Base-by-base conservation (phyloP, 2,888 invertebrate species). In the Halictus quadricinctus region DNA sequence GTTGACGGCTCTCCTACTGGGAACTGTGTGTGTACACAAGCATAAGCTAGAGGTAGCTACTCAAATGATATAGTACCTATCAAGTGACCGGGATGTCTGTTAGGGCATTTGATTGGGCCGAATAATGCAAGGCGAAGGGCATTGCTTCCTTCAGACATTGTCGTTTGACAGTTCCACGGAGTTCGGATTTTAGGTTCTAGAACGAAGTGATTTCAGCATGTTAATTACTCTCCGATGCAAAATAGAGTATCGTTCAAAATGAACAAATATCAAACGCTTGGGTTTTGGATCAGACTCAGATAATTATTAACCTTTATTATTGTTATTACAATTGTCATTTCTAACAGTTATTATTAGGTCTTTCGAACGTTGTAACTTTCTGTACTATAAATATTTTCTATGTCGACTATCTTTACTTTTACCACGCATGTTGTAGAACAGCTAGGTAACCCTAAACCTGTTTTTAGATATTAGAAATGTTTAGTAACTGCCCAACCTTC, bases 61-160 rank as follows among this genome's bases (percentile, higher is more conserved):
- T 72, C 72, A 77, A 58, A 69, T 69, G 60, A 64, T 66, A 36
- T 69, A 78, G 78, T 58, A 72, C 83, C 66, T 80, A 74, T 80
- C 87, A 66, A 90, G 81, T 90, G 90, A 91, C 89, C 88, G 87
- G 88, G 88, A 92, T 91, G 90, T 91, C 90, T 88, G 85, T 79
- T 89, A 88, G 90, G 89, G 83, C 86, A 92, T 91, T 91, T 89
- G 91, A 93, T 92, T 90, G 88, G 87, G 88, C 87, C 90, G 90
- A 92, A 93, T 93, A 91, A 93, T 93, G 91, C 89, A 91, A 91
- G 90, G 70, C 91, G 91, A 90, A 92, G 91, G 91, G 90, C 91
- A 90, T 91, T 90, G 89, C 91, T 92, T 92, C 90, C 89, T 88
- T 85, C 69, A 83, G 78, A 89, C 89, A 89, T 89, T 90, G 76